Evolutionary conservation across 2,797 vertebrate species (phyloP), one percentile per base, ranked within the genome.

Genomic region (Thaleichthys pacificus): DNA sequence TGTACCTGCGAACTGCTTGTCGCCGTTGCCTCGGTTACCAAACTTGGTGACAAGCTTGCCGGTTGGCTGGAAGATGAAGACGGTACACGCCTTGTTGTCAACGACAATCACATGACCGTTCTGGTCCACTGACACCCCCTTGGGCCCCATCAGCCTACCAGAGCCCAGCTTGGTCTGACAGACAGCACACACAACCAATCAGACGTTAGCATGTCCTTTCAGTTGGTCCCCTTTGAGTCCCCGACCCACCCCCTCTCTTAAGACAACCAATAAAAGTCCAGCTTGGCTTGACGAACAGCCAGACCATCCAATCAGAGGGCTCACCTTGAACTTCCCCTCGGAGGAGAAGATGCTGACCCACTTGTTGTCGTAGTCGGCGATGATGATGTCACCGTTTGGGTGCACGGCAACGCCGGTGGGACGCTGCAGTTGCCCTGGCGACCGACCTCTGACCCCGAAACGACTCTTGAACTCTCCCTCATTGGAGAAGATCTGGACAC

Each of bases 341-440:
- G 92, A 90, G 73, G 96, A 96, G 90, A 99, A 99, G 90, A 99
- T 97, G 97, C 97, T 98, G 86, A 99, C 97, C 97, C 97, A 99
- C 76, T 99, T 99, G 84, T 99, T 99, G 86, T 99, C 97, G 0
- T 99, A 99, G 86, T 99, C 97, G 1, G 97, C 97, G 6, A 99
- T 97, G 87, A 99, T 98, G 75, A 99, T 96, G 89, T 99, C 97
- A 61, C 97, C 97, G 8, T 93, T 96, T 64, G 97, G 97, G 85
- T 99, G 97, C 61, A 99, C 96, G 0, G 97, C 96, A 0, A 99
- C 97, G 2, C 97, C 97, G 0, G 97, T 99, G 73, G 97, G 97
- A 32, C 97, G 89, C 86, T 99, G 97, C 73, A 99, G 85, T 82
- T 99, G 97, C 61, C 97, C 97, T 0, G 97, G 97, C 5, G 94